Base-by-base conservation (phyloP, 2,113 vertebrate species). In the Poeciliopsis turrubarensis region DNA sequence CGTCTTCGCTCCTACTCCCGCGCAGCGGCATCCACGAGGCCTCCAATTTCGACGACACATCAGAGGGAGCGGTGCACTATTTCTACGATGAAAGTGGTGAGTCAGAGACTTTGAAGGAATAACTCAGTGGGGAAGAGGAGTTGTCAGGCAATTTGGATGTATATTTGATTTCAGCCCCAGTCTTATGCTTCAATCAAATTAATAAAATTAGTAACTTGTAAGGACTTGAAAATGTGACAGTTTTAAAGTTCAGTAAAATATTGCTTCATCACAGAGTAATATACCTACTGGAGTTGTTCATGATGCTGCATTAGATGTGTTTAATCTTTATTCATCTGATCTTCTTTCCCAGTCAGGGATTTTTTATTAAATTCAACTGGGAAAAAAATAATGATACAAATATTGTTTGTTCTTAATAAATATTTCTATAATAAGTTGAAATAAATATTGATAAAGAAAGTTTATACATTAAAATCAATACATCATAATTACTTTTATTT, bases 51-150 rank as follows among this genome's bases (percentile, higher is more conserved):
- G 96, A 97, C 0, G 96, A 97, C 90, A 97, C 96, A 4, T 95
- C 96, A 0, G 96, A 97, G 85, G 96, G 96, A 0, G 96, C 96
- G 0, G 94, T 97, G 87, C 96, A 97, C 89, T 97, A 97, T 84
- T 97, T 97, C 89, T 97, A 92, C 0, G 96, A 97, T 0, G 96
- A 97, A 89, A 96, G 95, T 0, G 96, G 96, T 97, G 86, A 95
- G 95, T 72, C 34, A 12, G 10, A 57, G 19, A 15, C 3, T 44
- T 26, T 26, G 10, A 34, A 32, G 39, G 26, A 27, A 27, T 5
- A 14, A 3, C 26, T 26, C 19, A 3, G 22, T n/a, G 25, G 22
- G 51, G 51, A 57, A 10, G 51, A 57, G 51, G 9, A n/a, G 2
- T n/a, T 57, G 51, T 57, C 22, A 10, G 19, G 47, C 19, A 25